Evolutionary conservation across 1,140 invertebrate genomes (phyloP).

Genomic region (Eriocheir sinensis): DNA sequence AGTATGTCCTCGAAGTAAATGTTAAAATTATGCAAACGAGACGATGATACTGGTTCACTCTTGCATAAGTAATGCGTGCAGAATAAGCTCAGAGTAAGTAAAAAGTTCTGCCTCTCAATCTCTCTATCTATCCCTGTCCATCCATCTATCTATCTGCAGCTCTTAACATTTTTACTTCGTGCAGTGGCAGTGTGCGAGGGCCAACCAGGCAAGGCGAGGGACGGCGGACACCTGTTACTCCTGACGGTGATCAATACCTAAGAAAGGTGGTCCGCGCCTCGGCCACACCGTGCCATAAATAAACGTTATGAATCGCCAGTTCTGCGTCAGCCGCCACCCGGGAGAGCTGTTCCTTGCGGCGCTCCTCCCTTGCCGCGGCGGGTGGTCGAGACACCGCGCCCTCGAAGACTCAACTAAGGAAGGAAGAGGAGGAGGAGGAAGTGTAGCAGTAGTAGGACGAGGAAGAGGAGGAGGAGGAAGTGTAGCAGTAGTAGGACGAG

Average conservation of each 20-base stretch:
- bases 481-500: no score
- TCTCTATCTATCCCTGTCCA: no score
- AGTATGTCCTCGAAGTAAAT: no score
- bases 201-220: not conserved
- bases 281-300: not conserved
- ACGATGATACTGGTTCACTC: no score
- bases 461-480: no score
- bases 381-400: not conserved
- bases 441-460: no score
- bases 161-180: no score
- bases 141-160: no score
- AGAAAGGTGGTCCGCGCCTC: not conserved
- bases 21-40: no score
- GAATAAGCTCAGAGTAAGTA: no score
- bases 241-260: not conserved
- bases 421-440: not conserved
- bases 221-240: not conserved
- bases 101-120: no score
- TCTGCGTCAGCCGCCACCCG: not conserved
- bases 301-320: conserved; percentile 3
- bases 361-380: not conserved
- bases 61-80: no score
- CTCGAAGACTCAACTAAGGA: not conserved
- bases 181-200: not conserved
- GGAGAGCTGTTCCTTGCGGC: not conserved